Evolutionary conservation across 2,888 invertebrate species (phyloP).

Genomic region (Phrixothrix hirtus): DNA sequence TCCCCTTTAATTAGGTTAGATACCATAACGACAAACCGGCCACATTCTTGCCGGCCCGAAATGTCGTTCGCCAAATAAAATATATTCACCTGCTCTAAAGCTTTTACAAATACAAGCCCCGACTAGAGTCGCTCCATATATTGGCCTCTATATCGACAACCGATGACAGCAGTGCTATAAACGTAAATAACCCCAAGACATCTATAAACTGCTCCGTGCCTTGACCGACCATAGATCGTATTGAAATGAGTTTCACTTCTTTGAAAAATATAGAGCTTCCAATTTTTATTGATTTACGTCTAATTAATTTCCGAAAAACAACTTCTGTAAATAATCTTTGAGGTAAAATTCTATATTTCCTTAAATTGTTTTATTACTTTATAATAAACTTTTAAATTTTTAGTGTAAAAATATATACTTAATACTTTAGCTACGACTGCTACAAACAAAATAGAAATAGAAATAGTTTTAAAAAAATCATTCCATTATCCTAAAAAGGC

Average conservation of each 20-base stretch:
- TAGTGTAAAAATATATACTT: too few species aligned
- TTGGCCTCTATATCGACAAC: conserved; percentile 41
- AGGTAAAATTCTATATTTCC: too few species aligned
- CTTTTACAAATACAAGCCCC: conserved; percentile 38
- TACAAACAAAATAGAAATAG: too few species aligned
- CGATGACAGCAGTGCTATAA: conserved; percentile 41
- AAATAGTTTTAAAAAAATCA: too few species aligned
- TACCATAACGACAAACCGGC: conserved; percentile 32
- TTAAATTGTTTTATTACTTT: too few species aligned
- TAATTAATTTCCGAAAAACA: too few species aligned
- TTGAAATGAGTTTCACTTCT: not conserved
- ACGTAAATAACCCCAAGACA: conserved; percentile 38
- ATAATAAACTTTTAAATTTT: too few species aligned
- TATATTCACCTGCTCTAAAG: conserved; percentile 34
- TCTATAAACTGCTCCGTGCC: conserved; percentile 7
- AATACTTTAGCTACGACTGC: too few species aligned
- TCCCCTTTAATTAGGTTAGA: conserved; percentile 32
- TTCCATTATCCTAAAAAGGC: too few species aligned
- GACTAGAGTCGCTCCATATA: conserved; percentile 38
- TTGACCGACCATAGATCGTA: not conserved
- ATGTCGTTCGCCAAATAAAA: conserved; percentile 35
- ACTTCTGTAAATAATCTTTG: too few species aligned
- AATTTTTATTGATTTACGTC: not conserved
- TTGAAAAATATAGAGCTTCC: not conserved
- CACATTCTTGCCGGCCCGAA: conserved; percentile 31